Evolutionary conservation across 2,888 invertebrate genomes (phyloP), one percentile per base, ranked within the genome.

Genomic region (Autographa pulchrina): DNA sequence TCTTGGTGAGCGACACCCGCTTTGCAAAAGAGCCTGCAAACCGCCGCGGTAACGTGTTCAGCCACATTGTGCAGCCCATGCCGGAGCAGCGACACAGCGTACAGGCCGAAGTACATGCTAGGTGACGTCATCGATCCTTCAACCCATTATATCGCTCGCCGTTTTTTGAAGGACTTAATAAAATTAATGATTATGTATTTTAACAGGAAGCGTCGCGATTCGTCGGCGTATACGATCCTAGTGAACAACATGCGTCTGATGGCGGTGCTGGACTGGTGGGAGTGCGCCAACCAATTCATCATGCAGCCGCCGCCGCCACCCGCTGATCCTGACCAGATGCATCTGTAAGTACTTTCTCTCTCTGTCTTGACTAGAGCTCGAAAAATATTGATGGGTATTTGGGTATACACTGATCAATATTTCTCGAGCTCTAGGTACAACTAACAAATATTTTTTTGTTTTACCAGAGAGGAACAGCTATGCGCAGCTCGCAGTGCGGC

Each of bases 191-290:
- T 13, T 20, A 7, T 58, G 11, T 20, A 14, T 65, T 68, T 38
- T 38, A 35, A 4, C 83, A 97, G 98, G 74, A 97, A 96, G 90
- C 96, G 97, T 66, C 96, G 92, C 62, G 97, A 97, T 85, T 96
- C 97, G 25, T 97, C 97, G 0, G 97, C 98, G 80, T 98, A 98
- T 86, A 99, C 99, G 2, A 97, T 99, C 76, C 96, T 99, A 61
- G 96, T 99, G 67, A 99, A 99, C 94, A 99, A 99, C 91, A 99
- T 99, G 99, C 96, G 99, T 54, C 94, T 99, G 70, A 98, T 99
- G 97, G 98, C 98, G 0, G 97, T 99, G 77, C 96, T 99, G 84
- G 99, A 99, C 93, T 99, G 99, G 98, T 98, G 99, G 97, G 97
- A 98, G 91, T 97, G 97, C 9, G 97, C 98, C 0, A 96, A 97